Base-by-base conservation (phyloP, 1,140 invertebrate species). In the Leptinotarsa texana region DNA sequence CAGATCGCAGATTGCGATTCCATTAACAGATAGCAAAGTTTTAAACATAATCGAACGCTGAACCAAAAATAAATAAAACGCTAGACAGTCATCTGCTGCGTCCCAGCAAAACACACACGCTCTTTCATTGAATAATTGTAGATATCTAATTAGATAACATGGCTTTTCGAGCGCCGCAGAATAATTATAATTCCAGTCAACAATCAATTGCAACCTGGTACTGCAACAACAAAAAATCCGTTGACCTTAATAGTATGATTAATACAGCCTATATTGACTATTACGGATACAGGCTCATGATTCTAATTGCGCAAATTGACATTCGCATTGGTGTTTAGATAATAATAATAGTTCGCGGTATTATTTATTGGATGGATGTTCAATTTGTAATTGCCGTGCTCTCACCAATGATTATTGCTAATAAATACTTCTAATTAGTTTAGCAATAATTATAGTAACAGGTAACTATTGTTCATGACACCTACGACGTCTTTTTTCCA, bases 361-460 rank as follows among this genome's bases (percentile, higher is more conserved):
- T 65, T 65, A 65, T 65, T 65, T 27, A 65, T 65, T 24, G 21
- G 21, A 22, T 22, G 27, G 63, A 65, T 65, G 63, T 65, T 65
- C 63, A 65, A 65, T 65, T 65, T 65, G 63, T 65, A 18, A 17
- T 65, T 33, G 63, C 33, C 33, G 33, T 21, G 27, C 63, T 17
- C 63, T 65, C 63, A 33, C 63, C 63, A 27, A 65, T 65, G n/a
- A 65, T 65, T 65, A 65, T 65, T 22, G 63, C 63, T 65, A 65
- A 65, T 65, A 65, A 65, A 65, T 65, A 65, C 8, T 65, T 65
- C 51, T 57, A 57, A 57, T 57, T 18, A 57, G 51, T 57, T 15
- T 57, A 18, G 13, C 63, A 15, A 65, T 13, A 27, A 33, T 24
- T 65, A 65, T 21, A 65, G 27, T 62, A n/a, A 62, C 21, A n/a